Conservation (phyloP, 2,888 invertebrate genomes). For the Piscicola geometra region DNA sequence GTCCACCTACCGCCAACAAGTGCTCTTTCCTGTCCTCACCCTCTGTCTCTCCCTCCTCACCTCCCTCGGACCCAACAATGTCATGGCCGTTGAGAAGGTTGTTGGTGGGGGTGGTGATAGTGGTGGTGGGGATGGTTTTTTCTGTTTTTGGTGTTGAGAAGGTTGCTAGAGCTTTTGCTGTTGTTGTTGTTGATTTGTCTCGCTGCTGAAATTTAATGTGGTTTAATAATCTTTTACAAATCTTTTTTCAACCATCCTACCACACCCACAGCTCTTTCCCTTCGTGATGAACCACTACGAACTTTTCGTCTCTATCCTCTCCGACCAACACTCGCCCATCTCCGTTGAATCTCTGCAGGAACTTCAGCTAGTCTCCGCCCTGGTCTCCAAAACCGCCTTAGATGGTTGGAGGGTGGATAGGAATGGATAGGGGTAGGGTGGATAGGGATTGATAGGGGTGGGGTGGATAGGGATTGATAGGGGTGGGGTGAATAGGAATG, state of each 20-base stretch:
- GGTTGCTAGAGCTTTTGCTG: no score
- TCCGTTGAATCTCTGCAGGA: constrained; percentile 68
- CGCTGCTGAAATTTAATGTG: not conserved
- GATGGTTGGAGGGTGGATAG: no score
- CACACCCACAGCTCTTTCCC: constrained; percentile 65
- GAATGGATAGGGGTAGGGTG: no score
- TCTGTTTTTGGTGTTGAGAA: no score
- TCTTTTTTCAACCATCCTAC: no score
- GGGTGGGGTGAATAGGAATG: no score
- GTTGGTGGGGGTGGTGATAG: no score
- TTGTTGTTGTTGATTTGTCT: not conserved
- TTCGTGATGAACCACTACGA: constrained; percentile 77
- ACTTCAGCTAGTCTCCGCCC: constrained; percentile 71
- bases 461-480: no score
- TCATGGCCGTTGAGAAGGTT: constrained; percentile 64
- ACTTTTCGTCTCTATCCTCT: constrained; percentile 71
- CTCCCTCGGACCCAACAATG: constrained; percentile 76
- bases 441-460: no score
- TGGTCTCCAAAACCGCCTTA: constrained; percentile 67
- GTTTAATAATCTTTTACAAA: no score
- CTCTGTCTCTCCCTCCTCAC: constrained; percentile 77
- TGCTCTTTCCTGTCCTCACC: constrained; percentile 71
- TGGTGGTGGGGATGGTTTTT: no score
- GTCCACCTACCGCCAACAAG: constrained; percentile 61
- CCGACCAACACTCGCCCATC: constrained; percentile 61